Conservation (phyloP, 2,113 vertebrate genomes). For the Zosterops pallidus region DNA sequence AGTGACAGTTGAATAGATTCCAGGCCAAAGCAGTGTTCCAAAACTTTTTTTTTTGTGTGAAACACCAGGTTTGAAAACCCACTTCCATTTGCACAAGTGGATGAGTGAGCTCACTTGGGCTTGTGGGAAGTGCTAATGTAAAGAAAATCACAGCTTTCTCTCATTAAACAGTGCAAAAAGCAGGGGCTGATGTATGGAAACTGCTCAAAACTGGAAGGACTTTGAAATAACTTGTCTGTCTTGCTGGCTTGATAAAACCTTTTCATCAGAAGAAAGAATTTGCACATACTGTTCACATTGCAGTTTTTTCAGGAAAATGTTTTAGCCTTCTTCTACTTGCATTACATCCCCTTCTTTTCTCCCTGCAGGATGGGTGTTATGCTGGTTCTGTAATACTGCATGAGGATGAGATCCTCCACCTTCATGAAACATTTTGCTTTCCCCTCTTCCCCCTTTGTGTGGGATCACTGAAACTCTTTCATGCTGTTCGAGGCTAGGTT, state of each 20-base stretch:
- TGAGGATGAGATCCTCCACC: neutral
- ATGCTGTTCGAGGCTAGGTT: rapidly evolving
- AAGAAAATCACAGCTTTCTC: neutral
- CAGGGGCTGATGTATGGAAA: neutral
- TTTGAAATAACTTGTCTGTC: neutral
- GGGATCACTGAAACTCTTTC: neutral
- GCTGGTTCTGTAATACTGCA: neutral
- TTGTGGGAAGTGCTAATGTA: neutral
- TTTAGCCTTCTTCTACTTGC: neutral
- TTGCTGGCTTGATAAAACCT: neutral
- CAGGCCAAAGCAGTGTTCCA: neutral
- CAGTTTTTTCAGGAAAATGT: neutral
- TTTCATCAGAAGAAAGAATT: neutral
- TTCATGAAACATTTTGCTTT: neutral
- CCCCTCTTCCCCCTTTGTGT: neutral
- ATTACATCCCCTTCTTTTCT: neutral
- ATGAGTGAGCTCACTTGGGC: neutral
- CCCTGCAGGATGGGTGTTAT: neutral
- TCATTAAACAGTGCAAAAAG: neutral
- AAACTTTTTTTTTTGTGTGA: neutral
- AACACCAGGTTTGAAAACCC: neutral
- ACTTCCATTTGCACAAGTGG: neutral
- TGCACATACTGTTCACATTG: neutral
- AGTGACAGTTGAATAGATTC: neutral
- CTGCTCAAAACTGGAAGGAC: neutral